Evolutionary conservation across 2,113 vertebrate species (phyloP).

Genomic region (Myrmecobius fasciatus): DNA sequence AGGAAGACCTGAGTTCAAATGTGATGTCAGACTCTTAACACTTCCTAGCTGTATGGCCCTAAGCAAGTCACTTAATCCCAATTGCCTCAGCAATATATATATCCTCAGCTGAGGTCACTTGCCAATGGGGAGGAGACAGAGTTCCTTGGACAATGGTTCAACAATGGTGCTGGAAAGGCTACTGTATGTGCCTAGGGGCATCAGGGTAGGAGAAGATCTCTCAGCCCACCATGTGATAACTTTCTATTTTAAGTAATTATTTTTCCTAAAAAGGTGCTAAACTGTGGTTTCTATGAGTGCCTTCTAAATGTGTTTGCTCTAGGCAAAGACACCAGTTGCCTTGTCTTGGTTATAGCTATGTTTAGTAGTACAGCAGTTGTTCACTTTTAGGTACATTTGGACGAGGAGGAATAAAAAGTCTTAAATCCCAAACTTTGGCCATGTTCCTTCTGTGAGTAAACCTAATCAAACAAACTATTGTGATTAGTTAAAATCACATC

Average conservation of each 20-base stretch:
- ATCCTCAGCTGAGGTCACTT: no score
- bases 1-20: no score
- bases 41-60: no score
- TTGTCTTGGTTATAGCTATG: background rate
- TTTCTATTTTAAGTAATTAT: background rate
- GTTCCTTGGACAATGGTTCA: background rate
- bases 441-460: constrained; percentile 47
- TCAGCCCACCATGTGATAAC: background rate
- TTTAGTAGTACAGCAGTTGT: background rate
- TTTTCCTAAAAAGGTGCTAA: background rate
- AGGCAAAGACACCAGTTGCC: background rate
- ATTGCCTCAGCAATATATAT: no score
- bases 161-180: background rate
- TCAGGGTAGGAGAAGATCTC: background rate
- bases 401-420: constrained; percentile 56
- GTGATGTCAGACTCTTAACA: no score
- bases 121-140: background rate
- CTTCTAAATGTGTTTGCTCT: background rate
- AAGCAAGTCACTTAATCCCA: no score
- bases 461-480: constrained; percentile 4
- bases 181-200: background rate
- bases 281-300: background rate
- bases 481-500: constrained; percentile 36
- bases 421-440: constrained; percentile 60
- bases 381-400: constrained; percentile 71